Percentiles rank a stretch among this genome's conserved stretches.
These are phyloP conservation scores for Montipora sp. DNA, from an alignment of 64 coral and sea anemone genomes.

Conservation along the genomic window DNA sequence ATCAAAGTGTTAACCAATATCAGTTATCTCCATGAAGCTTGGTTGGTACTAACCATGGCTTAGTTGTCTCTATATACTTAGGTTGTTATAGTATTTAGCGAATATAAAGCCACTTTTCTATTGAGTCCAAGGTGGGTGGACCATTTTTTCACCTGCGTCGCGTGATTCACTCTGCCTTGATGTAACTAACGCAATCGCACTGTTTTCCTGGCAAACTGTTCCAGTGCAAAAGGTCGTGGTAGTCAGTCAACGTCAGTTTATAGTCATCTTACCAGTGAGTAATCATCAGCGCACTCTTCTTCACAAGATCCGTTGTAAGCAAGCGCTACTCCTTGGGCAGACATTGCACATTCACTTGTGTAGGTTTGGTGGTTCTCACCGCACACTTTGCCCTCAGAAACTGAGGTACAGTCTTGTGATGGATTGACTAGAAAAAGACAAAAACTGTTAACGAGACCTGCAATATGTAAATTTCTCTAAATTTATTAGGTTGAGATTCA, in stretches of 20 bases:
- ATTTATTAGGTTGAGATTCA: no score
- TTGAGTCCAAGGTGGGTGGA: no score
- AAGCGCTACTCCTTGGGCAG: constrained; percentile 39
- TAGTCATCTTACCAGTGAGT: constrained; percentile 8
- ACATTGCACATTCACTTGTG: constrained; percentile 58
- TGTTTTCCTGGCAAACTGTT: background rate
- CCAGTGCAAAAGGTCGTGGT: background rate
- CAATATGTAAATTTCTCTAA: no score
- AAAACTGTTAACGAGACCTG: no score
- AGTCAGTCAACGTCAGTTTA: background rate
- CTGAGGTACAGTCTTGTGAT: constrained; percentile 25
- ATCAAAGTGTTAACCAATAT: no score
- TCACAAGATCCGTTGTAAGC: constrained; percentile 82
- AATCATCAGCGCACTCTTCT: constrained; percentile 34
- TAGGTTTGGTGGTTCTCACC: constrained; percentile 76
- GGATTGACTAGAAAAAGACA: constrained; percentile 43
- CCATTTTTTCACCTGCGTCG: background rate
- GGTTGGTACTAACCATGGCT: no score
- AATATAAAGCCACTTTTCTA: no score
- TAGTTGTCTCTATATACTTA: no score
- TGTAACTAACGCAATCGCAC: background rate
- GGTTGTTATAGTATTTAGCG: no score
- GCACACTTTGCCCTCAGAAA: constrained; percentile 42
- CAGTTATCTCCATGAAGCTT: no score
- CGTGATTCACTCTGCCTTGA: background rate